These are phyloP conservation scores for Hylaea fasciaria DNA, from an alignment of 2,888 invertebrate species.

Conservation along the genomic window DNA sequence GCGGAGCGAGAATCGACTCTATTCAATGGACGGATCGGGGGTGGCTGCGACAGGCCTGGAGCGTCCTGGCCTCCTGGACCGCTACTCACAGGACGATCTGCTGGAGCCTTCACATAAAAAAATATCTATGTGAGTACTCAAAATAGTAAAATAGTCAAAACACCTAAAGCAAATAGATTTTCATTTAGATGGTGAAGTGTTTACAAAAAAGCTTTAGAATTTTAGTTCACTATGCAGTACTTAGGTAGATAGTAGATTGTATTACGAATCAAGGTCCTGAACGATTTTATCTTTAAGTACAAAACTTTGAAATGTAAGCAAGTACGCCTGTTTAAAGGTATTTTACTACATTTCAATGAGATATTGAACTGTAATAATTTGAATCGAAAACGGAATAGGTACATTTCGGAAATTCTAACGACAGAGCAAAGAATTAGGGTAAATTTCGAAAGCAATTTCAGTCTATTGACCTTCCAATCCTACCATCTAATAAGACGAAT, in stretches of 20 bases:
- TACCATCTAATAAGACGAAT: conserved; percentile 10
- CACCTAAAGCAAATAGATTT: conserved; percentile 16
- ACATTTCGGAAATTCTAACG: conserved; percentile 9
- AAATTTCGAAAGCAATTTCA: conserved; percentile 22
- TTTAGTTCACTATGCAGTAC: conserved; percentile 25
- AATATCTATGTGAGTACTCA: conserved; percentile 19
- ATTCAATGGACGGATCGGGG: conserved; percentile 68
- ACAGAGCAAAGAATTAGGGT: neutral
- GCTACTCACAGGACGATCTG: conserved; percentile 68
- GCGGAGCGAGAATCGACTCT: conserved; percentile 73
- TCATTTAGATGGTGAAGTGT: conserved; percentile 20
- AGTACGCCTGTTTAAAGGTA: conserved; percentile 11
- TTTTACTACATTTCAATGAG: neutral
- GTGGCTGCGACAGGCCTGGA: conserved; percentile 56
- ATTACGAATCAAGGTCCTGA: conserved; percentile 16
- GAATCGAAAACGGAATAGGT: neutral
- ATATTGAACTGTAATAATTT: neutral
- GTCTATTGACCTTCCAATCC: conserved; percentile 24
- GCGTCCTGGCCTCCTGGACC: conserved; percentile 61
- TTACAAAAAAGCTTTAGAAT: conserved; percentile 28
- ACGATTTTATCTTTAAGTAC: conserved; percentile 12
- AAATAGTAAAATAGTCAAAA: conserved; percentile 1
- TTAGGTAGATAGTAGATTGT: too few species aligned
- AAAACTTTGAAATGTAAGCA: conserved; percentile 1
- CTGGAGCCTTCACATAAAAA: conserved; percentile 67